These are phyloP conservation scores for Ganaspis sp. DNA, from an alignment of 1,140 invertebrate species.

Conservation along the genomic window DNA sequence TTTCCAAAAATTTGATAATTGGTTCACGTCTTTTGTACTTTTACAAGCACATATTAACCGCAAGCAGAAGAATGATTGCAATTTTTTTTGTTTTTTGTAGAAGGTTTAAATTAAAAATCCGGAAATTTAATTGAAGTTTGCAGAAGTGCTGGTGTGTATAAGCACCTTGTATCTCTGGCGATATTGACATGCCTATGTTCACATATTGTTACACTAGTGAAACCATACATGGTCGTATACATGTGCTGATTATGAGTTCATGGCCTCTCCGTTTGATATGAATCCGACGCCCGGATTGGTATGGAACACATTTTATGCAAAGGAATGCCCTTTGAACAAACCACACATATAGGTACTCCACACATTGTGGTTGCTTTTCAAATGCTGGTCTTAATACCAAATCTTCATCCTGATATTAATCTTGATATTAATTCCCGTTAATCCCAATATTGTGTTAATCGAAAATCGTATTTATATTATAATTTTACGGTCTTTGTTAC, in stretches of 20 bases:
- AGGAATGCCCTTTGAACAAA: slow-evolving; percentile 63
- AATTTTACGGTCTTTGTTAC: no score
- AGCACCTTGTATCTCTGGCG: background rate
- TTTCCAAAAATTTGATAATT: no score
- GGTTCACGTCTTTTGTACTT: no score
- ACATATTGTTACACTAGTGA: slow-evolving; percentile 15
- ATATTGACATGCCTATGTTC: slow-evolving; percentile 19
- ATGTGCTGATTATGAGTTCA: slow-evolving; percentile 33
- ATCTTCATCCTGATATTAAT: slow-evolving; percentile 31
- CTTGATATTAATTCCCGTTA: slow-evolving; percentile 34
- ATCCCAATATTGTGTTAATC: no score
- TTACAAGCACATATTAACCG: no score
- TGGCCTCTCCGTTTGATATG: slow-evolving; percentile 53
- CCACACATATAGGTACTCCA: slow-evolving; percentile 44
- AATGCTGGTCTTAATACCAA: slow-evolving; percentile 26
- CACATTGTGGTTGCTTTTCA: slow-evolving; percentile 40
- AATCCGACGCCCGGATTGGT: slow-evolving; percentile 46
- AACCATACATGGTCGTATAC: background rate
- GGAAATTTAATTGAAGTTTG: slow-evolving; percentile 11
- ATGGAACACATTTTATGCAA: slow-evolving; percentile 48
- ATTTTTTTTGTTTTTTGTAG: background rate
- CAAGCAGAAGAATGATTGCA: background rate
- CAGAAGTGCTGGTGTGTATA: background rate
- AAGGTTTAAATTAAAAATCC: background rate
- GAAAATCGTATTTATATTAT: no score